Conservation (phyloP, 2,113 vertebrate species). For the Candoia aspera region DNA sequence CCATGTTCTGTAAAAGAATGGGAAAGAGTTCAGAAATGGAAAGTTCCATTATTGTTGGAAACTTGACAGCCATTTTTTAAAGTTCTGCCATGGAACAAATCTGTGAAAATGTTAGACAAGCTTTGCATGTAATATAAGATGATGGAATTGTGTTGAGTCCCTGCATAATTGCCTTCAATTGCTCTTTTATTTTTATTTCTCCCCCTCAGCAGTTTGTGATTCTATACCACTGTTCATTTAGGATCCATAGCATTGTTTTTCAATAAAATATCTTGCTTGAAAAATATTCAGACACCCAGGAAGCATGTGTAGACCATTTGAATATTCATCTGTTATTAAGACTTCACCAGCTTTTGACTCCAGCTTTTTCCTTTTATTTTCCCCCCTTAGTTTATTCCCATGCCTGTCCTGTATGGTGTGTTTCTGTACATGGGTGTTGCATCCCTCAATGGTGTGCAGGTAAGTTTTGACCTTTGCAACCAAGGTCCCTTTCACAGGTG, state of each 20-base stretch:
- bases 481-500: not conserved
- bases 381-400: conserved; percentile 78
- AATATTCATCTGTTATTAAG: not conserved
- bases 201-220: too few relatives aligned
- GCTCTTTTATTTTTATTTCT: not conserved
- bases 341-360: not conserved
- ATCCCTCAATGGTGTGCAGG: conserved; percentile 83
- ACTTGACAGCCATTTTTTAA: not conserved
- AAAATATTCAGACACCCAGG: not conserved
- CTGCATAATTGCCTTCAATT: not conserved
- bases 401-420: conserved; percentile 84
- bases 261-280: not conserved
- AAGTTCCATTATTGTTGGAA: not conserved
- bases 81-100: not conserved
- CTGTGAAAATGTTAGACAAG: not conserved
- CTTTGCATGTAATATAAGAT: not conserved
- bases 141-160: not conserved
- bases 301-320: not conserved
- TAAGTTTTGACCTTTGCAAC: conserved; percentile 52
- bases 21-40: not conserved
- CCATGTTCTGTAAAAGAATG: not conserved
- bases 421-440: conserved; percentile 86
- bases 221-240: not conserved
- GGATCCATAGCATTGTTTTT: not conserved
- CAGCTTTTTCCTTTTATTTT: not conserved